A percentile compares a stretch with the other conserved stretches of the same genome.
Evolutionary conservation across 2,888 invertebrate genomes (phyloP).

Genomic region (Belgica antarctica): DNA sequence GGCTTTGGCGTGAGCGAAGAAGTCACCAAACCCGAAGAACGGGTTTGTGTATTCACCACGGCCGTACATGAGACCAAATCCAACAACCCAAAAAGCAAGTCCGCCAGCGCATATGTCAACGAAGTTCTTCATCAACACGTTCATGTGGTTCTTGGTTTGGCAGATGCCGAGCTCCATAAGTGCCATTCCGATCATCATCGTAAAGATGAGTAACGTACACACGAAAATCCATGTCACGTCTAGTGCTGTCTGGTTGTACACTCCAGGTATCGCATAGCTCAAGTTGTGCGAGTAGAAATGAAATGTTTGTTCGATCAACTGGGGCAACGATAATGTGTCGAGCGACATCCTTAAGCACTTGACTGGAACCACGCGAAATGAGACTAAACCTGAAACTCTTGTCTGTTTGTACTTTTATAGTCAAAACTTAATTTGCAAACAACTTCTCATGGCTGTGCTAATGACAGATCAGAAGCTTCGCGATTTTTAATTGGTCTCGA

Average conservation of each 20-base stretch:
- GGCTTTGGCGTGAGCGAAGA: conserved; percentile 53
- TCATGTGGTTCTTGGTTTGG: conserved; percentile 59
- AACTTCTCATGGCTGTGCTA: too few species aligned
- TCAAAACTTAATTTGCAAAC: too few species aligned
- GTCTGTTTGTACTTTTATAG: too few species aligned
- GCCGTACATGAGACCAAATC: conserved; percentile 59
- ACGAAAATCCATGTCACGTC: not conserved
- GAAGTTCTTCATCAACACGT: conserved; percentile 62
- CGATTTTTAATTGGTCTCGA: too few species aligned
- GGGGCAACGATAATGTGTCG: too few species aligned
- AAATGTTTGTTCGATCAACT: too few species aligned
- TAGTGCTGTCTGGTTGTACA: not conserved
- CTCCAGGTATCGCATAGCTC: conserved; percentile 46
- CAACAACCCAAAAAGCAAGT: conserved; percentile 60
- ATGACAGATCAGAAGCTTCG: too few species aligned
- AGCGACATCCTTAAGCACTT: too few species aligned
- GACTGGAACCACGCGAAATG: too few species aligned
- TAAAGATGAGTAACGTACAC: not conserved
- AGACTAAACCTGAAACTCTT: too few species aligned
- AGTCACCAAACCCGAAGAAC: conserved; percentile 56
- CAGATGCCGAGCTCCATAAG: conserved; percentile 18
- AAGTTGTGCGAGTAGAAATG: not conserved
- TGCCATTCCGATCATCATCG: conserved; percentile 31
- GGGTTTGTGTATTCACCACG: conserved; percentile 51
- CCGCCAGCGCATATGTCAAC: conserved; percentile 61